Evolutionary conservation across 2,888 invertebrate genomes (phyloP).

Genomic region (Mimas tiliae): DNA sequence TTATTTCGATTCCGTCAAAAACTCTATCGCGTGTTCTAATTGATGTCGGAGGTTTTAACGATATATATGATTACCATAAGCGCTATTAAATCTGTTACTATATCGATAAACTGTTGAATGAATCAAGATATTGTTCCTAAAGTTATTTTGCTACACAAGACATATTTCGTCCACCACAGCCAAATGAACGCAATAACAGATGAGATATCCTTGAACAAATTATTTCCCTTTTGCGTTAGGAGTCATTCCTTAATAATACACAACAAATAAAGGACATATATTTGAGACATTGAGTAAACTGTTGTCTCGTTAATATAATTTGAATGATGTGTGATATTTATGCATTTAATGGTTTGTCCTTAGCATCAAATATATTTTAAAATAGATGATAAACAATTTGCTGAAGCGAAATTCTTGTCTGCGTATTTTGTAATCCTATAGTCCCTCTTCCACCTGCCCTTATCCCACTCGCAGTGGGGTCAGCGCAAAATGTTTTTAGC

Average conservation of each 20-base stretch:
- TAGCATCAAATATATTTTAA: background rate
- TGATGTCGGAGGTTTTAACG: too few species aligned
- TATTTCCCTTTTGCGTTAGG: slow-evolving; percentile 75
- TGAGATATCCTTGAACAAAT: slow-evolving; percentile 71
- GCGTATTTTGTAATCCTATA: background rate
- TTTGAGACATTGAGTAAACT: slow-evolving; percentile 67
- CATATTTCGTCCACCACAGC: background rate
- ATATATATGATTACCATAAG: background rate
- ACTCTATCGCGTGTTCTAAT: too few species aligned
- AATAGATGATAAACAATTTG: background rate
- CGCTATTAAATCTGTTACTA: background rate
- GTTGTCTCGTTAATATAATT: slow-evolving; percentile 19
- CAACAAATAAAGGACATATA: slow-evolving; percentile 72
- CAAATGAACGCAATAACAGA: slow-evolving; percentile 43
- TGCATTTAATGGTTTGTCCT: background rate
- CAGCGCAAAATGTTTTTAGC: too few species aligned
- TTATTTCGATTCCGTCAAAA: too few species aligned
- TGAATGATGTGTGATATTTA: slow-evolving; percentile 7
- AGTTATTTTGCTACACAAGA: background rate
- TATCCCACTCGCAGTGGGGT: too few species aligned
- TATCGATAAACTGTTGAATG: background rate
- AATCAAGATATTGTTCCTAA: background rate
- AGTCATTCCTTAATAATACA: slow-evolving; percentile 72
- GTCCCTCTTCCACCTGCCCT: too few species aligned
- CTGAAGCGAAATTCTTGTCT: background rate